phyloP scores from a whole-genome alignment of 2,797 vertebrate genomes.

The Anguilla marmorata region DNA sequence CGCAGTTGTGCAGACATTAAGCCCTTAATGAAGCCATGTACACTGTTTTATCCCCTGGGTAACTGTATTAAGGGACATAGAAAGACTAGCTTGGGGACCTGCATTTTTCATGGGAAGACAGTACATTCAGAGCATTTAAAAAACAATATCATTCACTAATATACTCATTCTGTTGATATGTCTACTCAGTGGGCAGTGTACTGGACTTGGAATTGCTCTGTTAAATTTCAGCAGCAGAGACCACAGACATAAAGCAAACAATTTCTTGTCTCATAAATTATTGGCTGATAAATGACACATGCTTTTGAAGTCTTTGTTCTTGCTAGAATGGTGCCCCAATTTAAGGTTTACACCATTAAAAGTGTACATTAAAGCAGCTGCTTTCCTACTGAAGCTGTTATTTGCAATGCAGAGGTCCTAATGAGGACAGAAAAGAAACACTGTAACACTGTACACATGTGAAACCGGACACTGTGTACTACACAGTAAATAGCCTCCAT shows the following conservation, averaged over 20 bases:
- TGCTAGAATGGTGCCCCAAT: not conserved
- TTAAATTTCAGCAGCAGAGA: not conserved
- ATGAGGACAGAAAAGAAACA: slow-evolving; percentile 33
- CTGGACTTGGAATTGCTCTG: not conserved
- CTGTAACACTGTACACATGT: not conserved
- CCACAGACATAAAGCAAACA: not conserved
- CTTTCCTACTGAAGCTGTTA: not conserved
- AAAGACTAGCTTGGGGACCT: not conserved
- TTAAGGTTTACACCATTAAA: not conserved
- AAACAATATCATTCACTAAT: not conserved
- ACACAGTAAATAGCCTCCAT: slow-evolving; percentile 32
- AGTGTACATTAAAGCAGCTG: not conserved
- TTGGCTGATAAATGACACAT: slow-evolving; percentile 17
- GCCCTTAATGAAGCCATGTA: slow-evolving; percentile 4
- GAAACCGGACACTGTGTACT: slow-evolving; percentile 37
- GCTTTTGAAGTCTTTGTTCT: not conserved
- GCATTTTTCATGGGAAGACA: not conserved
- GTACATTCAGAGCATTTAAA: not conserved
- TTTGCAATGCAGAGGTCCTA: not conserved
- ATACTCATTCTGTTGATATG: not conserved
- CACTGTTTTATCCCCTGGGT: not conserved
- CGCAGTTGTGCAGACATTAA: not conserved
- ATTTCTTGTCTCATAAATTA: not conserved
- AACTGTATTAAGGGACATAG: not conserved
- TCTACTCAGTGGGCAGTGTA: not conserved